Evolutionary conservation across 1,140 invertebrate species (phyloP).

Genomic region (Nilaparvata lugens): DNA sequence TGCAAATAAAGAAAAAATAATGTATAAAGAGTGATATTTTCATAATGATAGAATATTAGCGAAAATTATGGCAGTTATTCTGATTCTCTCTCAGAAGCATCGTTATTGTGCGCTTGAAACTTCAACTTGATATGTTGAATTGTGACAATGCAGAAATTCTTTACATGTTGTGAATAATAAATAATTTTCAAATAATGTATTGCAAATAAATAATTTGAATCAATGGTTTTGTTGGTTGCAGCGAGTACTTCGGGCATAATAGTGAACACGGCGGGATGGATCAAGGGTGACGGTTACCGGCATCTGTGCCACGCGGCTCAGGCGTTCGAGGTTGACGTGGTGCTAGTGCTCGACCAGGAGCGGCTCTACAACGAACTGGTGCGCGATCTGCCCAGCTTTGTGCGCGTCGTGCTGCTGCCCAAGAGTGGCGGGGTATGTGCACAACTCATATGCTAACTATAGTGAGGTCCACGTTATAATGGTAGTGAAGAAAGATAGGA

Average conservation of each 20-base stretch:
- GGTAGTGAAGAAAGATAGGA: too few species aligned
- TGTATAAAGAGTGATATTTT: too few species aligned
- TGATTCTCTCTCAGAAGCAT: too few species aligned
- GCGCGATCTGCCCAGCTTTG: constrained; percentile 85
- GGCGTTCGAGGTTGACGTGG: constrained; percentile 91
- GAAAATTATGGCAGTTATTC: too few species aligned
- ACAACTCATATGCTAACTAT: not conserved
- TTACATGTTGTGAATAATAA: too few species aligned
- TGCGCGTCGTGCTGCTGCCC: constrained; percentile 86
- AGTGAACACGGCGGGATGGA: constrained; percentile 98
- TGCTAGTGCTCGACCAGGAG: constrained; percentile 95
- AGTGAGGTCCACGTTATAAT: not conserved
- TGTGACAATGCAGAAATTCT: too few species aligned
- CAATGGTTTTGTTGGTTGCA: constrained; percentile 31
- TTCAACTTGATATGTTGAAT: too few species aligned
- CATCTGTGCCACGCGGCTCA: constrained; percentile 75
- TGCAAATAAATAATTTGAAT: too few species aligned
- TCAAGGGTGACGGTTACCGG: constrained; percentile 82
- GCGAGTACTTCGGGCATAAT: constrained; percentile 86
- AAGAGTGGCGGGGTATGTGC: constrained; percentile 89
- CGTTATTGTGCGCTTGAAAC: too few species aligned
- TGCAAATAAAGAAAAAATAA: too few species aligned
- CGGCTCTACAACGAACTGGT: constrained; percentile 89
- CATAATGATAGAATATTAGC: too few species aligned
- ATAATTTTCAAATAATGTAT: too few species aligned